Base-by-base conservation (phyloP, 2,888 invertebrate genomes). In the Onthophagus sagittarius region DNA sequence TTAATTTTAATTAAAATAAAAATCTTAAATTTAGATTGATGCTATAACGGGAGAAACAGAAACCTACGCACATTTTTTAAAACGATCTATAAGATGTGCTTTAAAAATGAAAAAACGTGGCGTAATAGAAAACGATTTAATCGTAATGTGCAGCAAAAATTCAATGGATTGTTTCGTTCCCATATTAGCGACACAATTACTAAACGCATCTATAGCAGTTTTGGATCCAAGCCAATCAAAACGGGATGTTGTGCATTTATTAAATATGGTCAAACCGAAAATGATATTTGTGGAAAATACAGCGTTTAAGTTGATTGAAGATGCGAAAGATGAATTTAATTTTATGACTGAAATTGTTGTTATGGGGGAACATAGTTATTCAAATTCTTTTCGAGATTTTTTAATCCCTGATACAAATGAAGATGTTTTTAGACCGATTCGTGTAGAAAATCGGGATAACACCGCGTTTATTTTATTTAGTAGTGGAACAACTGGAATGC, bases 81-180 rank as follows among this genome's bases (percentile, higher is more conserved):
- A 82, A 14, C 82, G 86, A 15, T 82, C 86, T 0, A 82, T 86
- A 4, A 80, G 82, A 15, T 85, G 87, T 73, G 88, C 88, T 0
- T 82, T 79, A 5, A 81, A 84, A 7, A 79, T 88, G 65, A 80
- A 72, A 53, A 82, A 81, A 3, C 71, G 83, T 31, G 87, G 86
- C 4, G 71, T 87, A 0, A 74, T 80, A 70, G 71, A 70, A 5
- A 85, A 84, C 1, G 87, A 87, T 73, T 85, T 87, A 2, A 83
- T 88, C 71, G 78, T 84, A 0, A 69, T 86, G 0, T 86, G 87
- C 82, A 86, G 85, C 3, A 84, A 84, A 0, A 86, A 84, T 73
- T 85, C 86, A 62, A 31, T 86, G 0, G 83, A 87, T 71, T 75
- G 85, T 4, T 79, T 81, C 0, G 81, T 87, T 62, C 86, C 87